Percentiles rank a stretch among this genome's conserved stretches.
phyloP scores from a whole-genome alignment of 2,888 invertebrate genomes.

The Melanargia galathea region DNA sequence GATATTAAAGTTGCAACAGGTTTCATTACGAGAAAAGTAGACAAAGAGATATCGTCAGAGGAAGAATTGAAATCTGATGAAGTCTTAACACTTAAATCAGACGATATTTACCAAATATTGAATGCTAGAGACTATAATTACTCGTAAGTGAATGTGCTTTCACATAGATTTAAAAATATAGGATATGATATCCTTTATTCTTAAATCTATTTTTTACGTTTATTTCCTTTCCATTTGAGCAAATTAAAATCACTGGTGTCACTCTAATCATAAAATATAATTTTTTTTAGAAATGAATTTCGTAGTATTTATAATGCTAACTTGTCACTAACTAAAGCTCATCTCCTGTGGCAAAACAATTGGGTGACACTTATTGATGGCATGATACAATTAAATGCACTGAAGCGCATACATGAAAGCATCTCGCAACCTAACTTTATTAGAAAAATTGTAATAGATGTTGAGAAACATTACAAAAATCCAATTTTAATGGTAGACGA shows the following conservation, averaged over 20 bases:
- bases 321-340: conserved; percentile 53
- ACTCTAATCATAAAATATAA: neutral
- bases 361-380: conserved; percentile 93
- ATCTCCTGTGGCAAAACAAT: conserved; percentile 85
- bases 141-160: conserved; percentile 42
- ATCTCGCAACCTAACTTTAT: conserved; percentile 83
- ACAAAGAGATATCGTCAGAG: conserved; percentile 9
- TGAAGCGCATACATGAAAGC: conserved; percentile 83
- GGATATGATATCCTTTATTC: too few relatives aligned
- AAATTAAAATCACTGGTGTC: neutral
- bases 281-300: conserved; percentile 49
- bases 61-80: neutral
- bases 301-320: conserved; percentile 51
- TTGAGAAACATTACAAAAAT: conserved; percentile 43
- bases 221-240: neutral
- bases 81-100: conserved; percentile 41
- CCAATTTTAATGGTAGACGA: conserved; percentile 26
- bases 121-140: conserved; percentile 49
- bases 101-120: conserved; percentile 52
- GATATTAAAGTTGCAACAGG: conserved; percentile 51
- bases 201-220: neutral
- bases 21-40: conserved; percentile 31
- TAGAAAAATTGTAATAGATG: conserved; percentile 50
- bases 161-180: too few relatives aligned
- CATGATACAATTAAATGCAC: conserved; percentile 88